Conservation (phyloP, 2,888 invertebrate species). For the Neuroscelio doddi region DNA sequence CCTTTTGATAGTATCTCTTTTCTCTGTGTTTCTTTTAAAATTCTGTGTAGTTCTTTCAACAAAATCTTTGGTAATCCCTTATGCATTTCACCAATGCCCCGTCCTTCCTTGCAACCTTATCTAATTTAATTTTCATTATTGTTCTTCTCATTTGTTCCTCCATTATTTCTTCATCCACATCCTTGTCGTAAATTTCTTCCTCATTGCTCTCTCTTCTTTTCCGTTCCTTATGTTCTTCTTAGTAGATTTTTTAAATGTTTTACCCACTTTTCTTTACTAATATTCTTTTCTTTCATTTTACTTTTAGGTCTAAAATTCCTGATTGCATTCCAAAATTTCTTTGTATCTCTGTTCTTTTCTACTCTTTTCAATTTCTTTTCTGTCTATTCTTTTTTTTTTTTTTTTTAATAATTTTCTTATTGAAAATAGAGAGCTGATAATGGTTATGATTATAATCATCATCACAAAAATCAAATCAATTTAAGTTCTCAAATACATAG, state of each 20-base stretch:
- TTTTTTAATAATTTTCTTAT: neutral
- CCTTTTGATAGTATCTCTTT: too few relatives aligned
- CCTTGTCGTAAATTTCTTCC: too few relatives aligned
- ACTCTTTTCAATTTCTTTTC: neutral
- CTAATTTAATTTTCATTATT: neutral
- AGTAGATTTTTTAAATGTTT: slow-evolving; percentile 7
- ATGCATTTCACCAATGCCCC: too few relatives aligned
- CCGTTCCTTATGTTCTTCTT: neutral
- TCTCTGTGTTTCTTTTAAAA: too few relatives aligned
- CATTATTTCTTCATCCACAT: neutral
- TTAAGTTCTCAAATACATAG: too few relatives aligned
- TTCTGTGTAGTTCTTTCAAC: too few relatives aligned
- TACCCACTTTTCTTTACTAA: slow-evolving; percentile 1
- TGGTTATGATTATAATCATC: too few relatives aligned
- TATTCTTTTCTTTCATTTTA: neutral
- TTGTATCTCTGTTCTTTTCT: neutral
- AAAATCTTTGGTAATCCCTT: too few relatives aligned
- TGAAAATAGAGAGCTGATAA: too few relatives aligned
- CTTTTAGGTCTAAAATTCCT: neutral
- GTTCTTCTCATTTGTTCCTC: neutral
- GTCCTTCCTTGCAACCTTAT: neutral
- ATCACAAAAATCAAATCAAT: too few relatives aligned
- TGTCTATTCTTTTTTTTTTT: neutral
- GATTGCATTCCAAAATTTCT: neutral
- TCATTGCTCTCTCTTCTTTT: slow-evolving; percentile 1